Conservation (phyloP, 1,140 invertebrate genomes). For the Heliothis virescens region DNA sequence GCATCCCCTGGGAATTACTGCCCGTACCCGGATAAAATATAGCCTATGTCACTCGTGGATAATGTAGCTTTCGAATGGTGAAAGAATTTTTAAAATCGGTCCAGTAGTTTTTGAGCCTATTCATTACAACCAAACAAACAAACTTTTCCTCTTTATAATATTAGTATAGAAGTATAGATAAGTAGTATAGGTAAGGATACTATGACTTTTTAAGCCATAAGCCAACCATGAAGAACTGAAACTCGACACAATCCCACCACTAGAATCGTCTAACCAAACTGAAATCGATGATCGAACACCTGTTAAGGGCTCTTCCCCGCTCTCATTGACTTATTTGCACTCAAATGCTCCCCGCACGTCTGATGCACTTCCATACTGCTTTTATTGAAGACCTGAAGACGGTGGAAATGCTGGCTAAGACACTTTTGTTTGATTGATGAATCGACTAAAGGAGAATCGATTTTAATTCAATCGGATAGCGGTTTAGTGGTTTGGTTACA, state of each 20-base stretch:
- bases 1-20: too few relatives aligned
- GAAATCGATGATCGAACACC: constrained; percentile 70
- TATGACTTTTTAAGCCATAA: too few relatives aligned
- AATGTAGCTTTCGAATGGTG: too few relatives aligned
- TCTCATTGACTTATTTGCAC: constrained; percentile 65
- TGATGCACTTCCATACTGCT: constrained; percentile 32
- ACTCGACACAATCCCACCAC: constrained; percentile 51
- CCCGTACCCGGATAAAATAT: too few relatives aligned
- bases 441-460: neutral
- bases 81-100: too few relatives aligned
- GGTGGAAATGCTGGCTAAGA: constrained; percentile 20
- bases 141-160: too few relatives aligned
- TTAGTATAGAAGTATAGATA: too few relatives aligned
- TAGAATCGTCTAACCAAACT: constrained; percentile 52
- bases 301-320: constrained; percentile 63
- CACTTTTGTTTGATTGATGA: constrained; percentile 43
- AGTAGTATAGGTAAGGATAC: too few relatives aligned
- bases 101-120: too few relatives aligned
- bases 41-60: too few relatives aligned
- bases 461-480: constrained; percentile 26
- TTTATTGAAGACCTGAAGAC: constrained; percentile 31
- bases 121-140: too few relatives aligned
- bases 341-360: constrained; percentile 39
- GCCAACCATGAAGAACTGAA: too few relatives aligned
- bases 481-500: neutral